Evolutionary conservation across 2,797 vertebrate genomes (phyloP).

Genomic region (Gouania willdenowi): DNA sequence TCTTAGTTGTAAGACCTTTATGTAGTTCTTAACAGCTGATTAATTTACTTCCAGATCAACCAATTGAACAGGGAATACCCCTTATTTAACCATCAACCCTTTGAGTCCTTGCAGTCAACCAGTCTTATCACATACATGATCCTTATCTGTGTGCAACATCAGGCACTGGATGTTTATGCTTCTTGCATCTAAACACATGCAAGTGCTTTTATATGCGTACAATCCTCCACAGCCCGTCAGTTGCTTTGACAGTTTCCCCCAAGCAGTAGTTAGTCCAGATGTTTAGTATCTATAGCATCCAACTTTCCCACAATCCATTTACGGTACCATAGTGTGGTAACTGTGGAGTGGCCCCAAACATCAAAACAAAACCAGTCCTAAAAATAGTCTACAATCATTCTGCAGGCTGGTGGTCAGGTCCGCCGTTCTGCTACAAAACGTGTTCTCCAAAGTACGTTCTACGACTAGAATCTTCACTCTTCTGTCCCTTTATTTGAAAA

Average conservation of each 20-base stretch:
- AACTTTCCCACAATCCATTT: conserved; percentile 71
- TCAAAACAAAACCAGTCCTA: conserved; percentile 66
- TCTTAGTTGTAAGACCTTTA: too few species aligned
- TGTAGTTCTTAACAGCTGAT: not conserved
- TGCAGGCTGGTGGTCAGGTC: conserved; percentile 34
- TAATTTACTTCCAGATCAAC: conserved; percentile 29
- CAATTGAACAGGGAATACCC: conserved; percentile 14
- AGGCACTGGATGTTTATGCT: conserved; percentile 18
- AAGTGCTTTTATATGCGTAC: conserved; percentile 10
- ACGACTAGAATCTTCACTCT: too few species aligned
- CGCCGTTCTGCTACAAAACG: too few species aligned
- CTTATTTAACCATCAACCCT: conserved; percentile 6
- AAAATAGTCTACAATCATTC: conserved; percentile 65
- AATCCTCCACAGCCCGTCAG: conserved; percentile 39
- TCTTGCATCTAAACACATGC: conserved; percentile 22
- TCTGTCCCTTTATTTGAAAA: not conserved
- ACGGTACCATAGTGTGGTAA: conserved; percentile 62
- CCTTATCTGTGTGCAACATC: conserved; percentile 22
- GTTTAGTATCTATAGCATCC: conserved; percentile 63
- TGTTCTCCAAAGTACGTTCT: too few species aligned
- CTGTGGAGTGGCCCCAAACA: conserved; percentile 51
- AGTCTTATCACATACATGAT: conserved; percentile 49
- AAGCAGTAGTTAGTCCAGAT: conserved; percentile 67
- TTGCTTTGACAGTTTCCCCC: conserved; percentile 49
- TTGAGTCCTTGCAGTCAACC: conserved; percentile 28